phyloP scores from a whole-genome alignment of 2,113 vertebrate species.

The Typhlomys cinereus region DNA sequence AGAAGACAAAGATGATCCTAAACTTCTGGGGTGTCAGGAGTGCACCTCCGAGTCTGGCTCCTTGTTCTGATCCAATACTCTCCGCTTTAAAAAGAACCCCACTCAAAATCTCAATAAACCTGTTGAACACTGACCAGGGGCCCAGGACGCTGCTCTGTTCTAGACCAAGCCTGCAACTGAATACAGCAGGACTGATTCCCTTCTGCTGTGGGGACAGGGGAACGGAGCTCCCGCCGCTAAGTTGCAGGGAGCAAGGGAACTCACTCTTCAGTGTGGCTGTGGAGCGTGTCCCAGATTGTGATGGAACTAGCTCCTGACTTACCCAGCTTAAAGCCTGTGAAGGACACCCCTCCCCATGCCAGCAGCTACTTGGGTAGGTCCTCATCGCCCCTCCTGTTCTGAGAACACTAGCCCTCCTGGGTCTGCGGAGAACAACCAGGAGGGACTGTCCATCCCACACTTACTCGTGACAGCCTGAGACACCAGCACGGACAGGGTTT shows the following conservation, averaged over 20 bases:
- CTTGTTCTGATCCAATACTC: background rate
- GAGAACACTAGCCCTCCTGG: background rate
- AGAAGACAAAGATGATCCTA: background rate
- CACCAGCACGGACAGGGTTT: slow-evolving; percentile 92
- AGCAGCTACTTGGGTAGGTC: background rate
- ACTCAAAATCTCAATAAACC: slow-evolving; percentile 7
- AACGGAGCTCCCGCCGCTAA: background rate
- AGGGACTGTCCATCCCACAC: slow-evolving; percentile 42
- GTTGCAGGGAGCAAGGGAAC: background rate
- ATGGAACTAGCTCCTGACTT: background rate
- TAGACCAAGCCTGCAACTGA: background rate
- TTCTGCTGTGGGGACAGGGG: background rate
- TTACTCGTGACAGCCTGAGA: slow-evolving; percentile 93
- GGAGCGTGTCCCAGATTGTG: too few species aligned
- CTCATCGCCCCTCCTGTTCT: background rate
- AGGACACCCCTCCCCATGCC: background rate
- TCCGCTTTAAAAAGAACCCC: background rate
- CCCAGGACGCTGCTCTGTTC: background rate
- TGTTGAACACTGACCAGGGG: background rate
- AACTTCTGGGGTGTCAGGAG: background rate
- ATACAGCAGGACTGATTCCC: background rate
- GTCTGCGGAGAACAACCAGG: background rate
- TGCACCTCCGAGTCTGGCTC: background rate
- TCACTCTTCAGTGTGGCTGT: background rate
- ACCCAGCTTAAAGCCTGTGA: background rate